These are phyloP conservation scores for Fukomys damarensis DNA, from an alignment of 2,113 vertebrate genomes.

Conservation along the genomic window DNA sequence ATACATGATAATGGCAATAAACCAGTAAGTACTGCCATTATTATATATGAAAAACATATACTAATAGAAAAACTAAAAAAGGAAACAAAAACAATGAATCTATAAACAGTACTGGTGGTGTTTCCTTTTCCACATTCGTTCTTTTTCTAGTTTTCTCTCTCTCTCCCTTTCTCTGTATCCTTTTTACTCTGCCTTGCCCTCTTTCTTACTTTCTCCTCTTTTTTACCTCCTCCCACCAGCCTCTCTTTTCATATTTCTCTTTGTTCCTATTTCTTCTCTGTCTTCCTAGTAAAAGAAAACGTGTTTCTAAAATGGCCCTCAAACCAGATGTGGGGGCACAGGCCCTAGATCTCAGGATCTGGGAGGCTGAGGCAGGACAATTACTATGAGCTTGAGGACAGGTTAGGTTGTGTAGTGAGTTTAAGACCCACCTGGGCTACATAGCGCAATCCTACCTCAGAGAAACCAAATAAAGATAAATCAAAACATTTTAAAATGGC, in stretches of 20 bases:
- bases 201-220: not conserved
- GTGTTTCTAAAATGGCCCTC: not conserved
- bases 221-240: not conserved
- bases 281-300: not conserved
- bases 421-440: not conserved
- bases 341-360: not conserved
- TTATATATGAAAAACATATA: not conserved
- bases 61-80: not conserved
- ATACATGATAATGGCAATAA: not conserved
- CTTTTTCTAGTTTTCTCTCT: not conserved
- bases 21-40: too few relatives aligned
- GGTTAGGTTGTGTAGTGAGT: not conserved
- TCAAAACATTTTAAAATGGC: not conserved
- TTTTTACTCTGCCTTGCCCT: fast-evolving
- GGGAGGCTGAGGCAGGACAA: not conserved
- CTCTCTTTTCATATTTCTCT: not conserved
- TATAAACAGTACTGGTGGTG: not conserved
- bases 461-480: not conserved
- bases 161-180: fast-evolving
- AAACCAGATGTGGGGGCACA: not conserved
- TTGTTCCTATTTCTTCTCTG: not conserved
- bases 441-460: not conserved
- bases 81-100: not conserved
- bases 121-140: not conserved
- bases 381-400: not conserved